Conservation (phyloP, 2,797 vertebrate genomes). For the Rhynchonycteris naso region DNA sequence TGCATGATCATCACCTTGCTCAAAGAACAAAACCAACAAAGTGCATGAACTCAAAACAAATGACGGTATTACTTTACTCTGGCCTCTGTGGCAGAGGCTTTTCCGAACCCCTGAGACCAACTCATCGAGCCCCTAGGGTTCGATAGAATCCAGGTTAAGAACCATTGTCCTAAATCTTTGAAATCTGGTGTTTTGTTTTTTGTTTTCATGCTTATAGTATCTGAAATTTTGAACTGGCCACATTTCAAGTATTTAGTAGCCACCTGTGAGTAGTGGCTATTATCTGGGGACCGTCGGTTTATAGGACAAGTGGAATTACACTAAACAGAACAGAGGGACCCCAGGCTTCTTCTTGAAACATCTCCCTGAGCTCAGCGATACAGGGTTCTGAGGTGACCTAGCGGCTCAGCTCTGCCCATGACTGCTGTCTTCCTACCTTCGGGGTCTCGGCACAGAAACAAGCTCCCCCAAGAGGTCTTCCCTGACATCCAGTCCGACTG, state of each 20-base stretch:
- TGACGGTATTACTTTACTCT: no score
- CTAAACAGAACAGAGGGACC: background rate
- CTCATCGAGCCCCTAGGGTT: no score
- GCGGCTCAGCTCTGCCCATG: background rate
- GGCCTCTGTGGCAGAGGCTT: no score
- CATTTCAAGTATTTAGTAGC: background rate
- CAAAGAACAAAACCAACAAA: no score
- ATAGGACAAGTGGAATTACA: background rate
- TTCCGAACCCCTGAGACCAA: no score
- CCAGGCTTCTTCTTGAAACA: background rate
- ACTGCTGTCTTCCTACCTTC: background rate
- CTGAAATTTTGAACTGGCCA: background rate
- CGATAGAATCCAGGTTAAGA: no score
- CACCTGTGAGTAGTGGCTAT: background rate
- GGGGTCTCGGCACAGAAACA: background rate
- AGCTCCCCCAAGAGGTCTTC: background rate
- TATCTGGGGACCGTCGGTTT: accelerated
- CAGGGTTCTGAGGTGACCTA: background rate
- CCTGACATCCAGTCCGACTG: background rate
- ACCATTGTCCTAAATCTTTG: background rate
- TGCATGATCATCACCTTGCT: no score
- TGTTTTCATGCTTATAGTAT: background rate
- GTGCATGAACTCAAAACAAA: no score
- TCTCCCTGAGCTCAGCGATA: background rate
- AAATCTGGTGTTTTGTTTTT: background rate